Conservation (phyloP, 2,113 vertebrate genomes). For the Prinia subflava region DNA sequence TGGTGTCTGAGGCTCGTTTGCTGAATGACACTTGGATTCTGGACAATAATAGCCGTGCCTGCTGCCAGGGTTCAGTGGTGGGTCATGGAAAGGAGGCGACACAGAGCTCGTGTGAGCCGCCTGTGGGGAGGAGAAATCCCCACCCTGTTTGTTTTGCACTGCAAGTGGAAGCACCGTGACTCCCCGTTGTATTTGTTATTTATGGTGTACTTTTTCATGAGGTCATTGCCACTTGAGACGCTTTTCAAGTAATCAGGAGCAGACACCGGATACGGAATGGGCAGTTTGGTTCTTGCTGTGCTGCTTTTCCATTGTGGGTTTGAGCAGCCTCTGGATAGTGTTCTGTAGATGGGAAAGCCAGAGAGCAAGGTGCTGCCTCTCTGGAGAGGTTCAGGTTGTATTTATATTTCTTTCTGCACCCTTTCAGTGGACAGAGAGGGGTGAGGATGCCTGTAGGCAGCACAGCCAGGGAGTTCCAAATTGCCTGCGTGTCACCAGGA, state of each 20-base stretch:
- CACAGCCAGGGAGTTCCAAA: background rate
- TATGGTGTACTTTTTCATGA: background rate
- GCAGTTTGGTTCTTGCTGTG: background rate
- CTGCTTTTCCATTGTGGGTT: background rate
- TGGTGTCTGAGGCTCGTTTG: background rate
- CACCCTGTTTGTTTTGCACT: background rate
- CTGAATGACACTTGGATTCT: background rate
- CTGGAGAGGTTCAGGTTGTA: background rate
- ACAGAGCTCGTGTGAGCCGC: accelerated
- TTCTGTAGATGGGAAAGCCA: background rate
- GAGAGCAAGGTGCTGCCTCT: background rate
- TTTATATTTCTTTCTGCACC: background rate
- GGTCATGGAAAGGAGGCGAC: background rate
- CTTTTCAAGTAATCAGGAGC: background rate
- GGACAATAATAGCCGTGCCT: background rate
- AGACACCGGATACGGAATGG: accelerated
- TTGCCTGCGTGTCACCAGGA: accelerated
- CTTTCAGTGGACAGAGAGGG: background rate
- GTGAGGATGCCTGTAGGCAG: background rate
- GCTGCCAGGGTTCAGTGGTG: background rate
- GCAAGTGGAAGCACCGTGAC: background rate
- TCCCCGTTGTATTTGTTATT: background rate
- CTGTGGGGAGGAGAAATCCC: background rate
- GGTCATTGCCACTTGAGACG: background rate
- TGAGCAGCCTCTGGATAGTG: background rate